A percentile compares a stretch with the other conserved stretches of the same genome.
Conservation (phyloP, 2,888 invertebrate species). For the Agonopterix heracliana region DNA sequence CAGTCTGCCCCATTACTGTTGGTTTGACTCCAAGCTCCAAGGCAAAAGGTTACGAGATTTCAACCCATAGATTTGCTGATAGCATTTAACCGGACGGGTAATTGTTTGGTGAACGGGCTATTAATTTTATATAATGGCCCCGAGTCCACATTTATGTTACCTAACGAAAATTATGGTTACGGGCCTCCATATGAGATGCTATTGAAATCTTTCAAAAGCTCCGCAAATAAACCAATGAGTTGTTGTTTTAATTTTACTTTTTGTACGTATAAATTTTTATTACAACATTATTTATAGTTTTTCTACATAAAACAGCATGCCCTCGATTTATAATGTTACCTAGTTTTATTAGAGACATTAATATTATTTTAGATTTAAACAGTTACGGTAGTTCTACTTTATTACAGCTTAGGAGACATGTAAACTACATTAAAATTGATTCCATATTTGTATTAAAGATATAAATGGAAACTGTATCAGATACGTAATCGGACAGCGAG, state of each 20-base stretch:
- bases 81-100: slow-evolving; percentile 66
- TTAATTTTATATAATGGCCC: slow-evolving; percentile 65
- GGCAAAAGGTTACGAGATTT: slow-evolving; percentile 72
- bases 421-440: slow-evolving; percentile 28
- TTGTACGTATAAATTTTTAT: slow-evolving; percentile 11
- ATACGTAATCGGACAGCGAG: slow-evolving; percentile 39
- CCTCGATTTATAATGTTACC: slow-evolving; percentile 7
- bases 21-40: slow-evolving; percentile 44
- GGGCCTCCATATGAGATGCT: slow-evolving; percentile 36
- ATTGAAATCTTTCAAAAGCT: slow-evolving; percentile 49
- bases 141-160: slow-evolving; percentile 56
- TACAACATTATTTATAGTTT: slow-evolving; percentile 6
- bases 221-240: slow-evolving; percentile 38
- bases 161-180: slow-evolving; percentile 57
- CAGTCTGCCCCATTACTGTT: slow-evolving; percentile 32
- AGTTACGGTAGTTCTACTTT: slow-evolving; percentile 11
- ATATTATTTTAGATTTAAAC: slow-evolving; percentile 7
- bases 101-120: slow-evolving; percentile 68
- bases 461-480: slow-evolving; percentile 54
- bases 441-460: slow-evolving; percentile 34
- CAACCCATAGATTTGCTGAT: slow-evolving; percentile 68
- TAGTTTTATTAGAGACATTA: slow-evolving; percentile 10
- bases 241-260: slow-evolving; percentile 24
- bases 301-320: slow-evolving; percentile 10
- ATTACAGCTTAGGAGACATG: slow-evolving; percentile 24